phyloP scores from a whole-genome alignment of 1,140 invertebrate species.

The Cotesia typhae region DNA sequence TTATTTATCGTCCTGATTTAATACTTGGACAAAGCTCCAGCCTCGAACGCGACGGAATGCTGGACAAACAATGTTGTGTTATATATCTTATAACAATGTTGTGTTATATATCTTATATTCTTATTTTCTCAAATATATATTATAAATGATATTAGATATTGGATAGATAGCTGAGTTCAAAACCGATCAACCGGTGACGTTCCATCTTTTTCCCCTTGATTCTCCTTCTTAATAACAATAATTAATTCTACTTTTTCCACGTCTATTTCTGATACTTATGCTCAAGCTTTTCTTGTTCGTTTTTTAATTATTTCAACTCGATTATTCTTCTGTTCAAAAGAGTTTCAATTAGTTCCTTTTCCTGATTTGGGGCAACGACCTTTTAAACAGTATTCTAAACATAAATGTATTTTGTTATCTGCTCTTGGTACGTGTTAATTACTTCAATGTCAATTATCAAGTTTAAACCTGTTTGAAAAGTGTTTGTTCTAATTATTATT shows the following conservation, averaged over 20 bases:
- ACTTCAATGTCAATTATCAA: too few relatives aligned
- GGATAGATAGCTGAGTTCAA: background rate
- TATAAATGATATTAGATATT: background rate
- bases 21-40: constrained; percentile 52
- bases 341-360: too few relatives aligned
- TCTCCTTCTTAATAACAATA: constrained; percentile 47
- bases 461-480: too few relatives aligned
- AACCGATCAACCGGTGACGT: constrained; percentile 8
- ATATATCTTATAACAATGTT: too few relatives aligned
- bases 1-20: constrained; percentile 63
- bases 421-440: too few relatives aligned
- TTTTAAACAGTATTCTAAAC: too few relatives aligned
- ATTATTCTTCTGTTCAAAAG: too few relatives aligned
- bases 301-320: constrained; percentile 5
- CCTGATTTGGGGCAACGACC: too few relatives aligned
- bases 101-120: too few relatives aligned
- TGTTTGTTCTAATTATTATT: too few relatives aligned
- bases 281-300: constrained; percentile 51
- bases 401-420: too few relatives aligned
- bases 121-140: too few relatives aligned
- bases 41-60: constrained; percentile 45
- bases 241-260: constrained; percentile 66
- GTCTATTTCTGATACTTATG: constrained; percentile 63
- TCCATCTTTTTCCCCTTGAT: constrained; percentile 41
- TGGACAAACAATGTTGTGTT: background rate